Evolutionary conservation across 2,888 invertebrate species (phyloP).

Genomic region (Plagodis pulveraria): DNA sequence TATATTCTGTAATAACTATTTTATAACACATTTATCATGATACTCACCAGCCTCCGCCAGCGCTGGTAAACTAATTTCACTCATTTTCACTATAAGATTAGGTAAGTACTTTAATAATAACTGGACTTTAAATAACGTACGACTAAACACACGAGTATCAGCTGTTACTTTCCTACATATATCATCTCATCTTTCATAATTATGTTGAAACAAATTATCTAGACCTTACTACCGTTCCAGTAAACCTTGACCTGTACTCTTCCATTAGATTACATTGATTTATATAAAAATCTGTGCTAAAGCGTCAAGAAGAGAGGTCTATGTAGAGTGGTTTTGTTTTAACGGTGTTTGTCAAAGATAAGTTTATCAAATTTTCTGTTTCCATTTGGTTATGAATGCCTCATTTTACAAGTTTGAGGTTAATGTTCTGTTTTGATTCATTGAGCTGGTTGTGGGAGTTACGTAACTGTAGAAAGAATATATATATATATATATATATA

Average conservation of each 20-base stretch:
- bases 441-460: not conserved
- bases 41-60: conserved; percentile 44
- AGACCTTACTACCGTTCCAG: conserved; percentile 23
- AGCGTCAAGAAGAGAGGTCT: conserved; percentile 1
- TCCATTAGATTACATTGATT: conserved; percentile 4
- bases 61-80: conserved; percentile 49
- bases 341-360: conserved; percentile 19
- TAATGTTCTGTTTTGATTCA: conserved; percentile 14
- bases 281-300: conserved; percentile 1
- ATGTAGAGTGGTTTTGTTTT: conserved; percentile 13
- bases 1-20: too few relatives aligned
- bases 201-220: conserved; percentile 30
- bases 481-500: too few relatives aligned
- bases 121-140: not conserved
- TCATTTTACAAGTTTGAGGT: not conserved
- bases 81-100: conserved; percentile 41
- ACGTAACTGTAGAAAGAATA: too few relatives aligned
- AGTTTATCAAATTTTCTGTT: not conserved
- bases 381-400: not conserved
- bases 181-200: conserved; percentile 22
- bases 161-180: conserved; percentile 17
- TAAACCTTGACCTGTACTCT: conserved; percentile 15
- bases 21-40: too few relatives aligned
- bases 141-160: conserved; percentile 12
- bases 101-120: conserved; percentile 4